A percentile compares a stretch with the other conserved stretches of the same genome.
These are phyloP conservation scores for Semicossyphus pulcher DNA, from an alignment of 2,113 vertebrate species.

Conservation along the genomic window DNA sequence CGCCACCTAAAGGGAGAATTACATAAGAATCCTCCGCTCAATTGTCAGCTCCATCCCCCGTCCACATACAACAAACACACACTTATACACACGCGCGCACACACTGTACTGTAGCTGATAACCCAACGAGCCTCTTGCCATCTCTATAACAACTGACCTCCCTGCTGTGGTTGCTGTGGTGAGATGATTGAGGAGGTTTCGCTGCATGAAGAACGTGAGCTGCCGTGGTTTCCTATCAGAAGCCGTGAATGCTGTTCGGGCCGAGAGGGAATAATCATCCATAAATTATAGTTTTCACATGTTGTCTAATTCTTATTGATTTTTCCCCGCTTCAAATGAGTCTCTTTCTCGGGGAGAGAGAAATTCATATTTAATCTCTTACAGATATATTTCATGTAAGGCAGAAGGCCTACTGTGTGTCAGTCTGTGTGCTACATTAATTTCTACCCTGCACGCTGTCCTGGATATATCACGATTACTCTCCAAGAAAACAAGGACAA, in stretches of 20 bases:
- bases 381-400: slow-evolving; percentile 44
- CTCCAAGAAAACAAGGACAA: slow-evolving; percentile 75
- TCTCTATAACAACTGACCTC: slow-evolving; percentile 81
- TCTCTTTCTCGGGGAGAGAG: background rate
- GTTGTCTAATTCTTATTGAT: slow-evolving; percentile 31
- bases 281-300: slow-evolving; percentile 40
- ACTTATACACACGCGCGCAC: slow-evolving; percentile 39
- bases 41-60: slow-evolving; percentile 79
- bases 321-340: too few species aligned
- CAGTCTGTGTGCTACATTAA: slow-evolving; percentile 51
- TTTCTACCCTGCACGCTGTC: slow-evolving; percentile 64
- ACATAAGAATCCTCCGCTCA: slow-evolving; percentile 85
- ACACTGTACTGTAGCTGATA: slow-evolving; percentile 67
- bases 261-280: slow-evolving; percentile 37
- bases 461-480: slow-evolving; percentile 73
- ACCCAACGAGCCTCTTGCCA: slow-evolving; percentile 75
- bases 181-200: slow-evolving; percentile 74
- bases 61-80: slow-evolving; percentile 72
- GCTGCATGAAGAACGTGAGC: slow-evolving; percentile 60
- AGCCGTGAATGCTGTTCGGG: slow-evolving; percentile 45
- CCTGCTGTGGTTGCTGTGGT: slow-evolving; percentile 71
- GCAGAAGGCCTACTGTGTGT: slow-evolving; percentile 41
- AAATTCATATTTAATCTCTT: background rate
- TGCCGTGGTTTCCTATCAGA: slow-evolving; percentile 44
- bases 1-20: slow-evolving; percentile 84